phyloP scores from a whole-genome alignment of 1,140 invertebrate species.

The Sweltsa coloradensis region DNA sequence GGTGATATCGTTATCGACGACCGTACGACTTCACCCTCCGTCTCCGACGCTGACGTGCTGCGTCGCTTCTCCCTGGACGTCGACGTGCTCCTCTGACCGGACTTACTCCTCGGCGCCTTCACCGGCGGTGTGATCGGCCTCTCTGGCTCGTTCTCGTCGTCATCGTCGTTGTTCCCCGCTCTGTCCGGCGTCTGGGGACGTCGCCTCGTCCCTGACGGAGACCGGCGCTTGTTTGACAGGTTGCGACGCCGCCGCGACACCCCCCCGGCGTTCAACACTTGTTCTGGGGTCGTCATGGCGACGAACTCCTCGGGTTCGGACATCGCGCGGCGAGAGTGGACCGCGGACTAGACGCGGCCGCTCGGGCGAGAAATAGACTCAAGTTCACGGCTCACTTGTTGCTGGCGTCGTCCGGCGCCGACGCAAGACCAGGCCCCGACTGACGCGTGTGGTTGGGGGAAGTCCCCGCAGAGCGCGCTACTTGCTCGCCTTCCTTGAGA shows the following conservation, averaged over 20 bases:
- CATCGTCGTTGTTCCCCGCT: neutral
- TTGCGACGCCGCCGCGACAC: conserved; percentile 17
- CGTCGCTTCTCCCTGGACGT: conserved; percentile 6
- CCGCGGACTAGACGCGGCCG: neutral
- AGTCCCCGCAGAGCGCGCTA: no score
- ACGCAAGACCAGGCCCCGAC: no score
- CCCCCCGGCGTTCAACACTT: conserved; percentile 7
- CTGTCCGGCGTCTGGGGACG: neutral
- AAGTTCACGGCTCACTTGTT: no score
- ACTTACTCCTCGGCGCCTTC: conserved; percentile 1
- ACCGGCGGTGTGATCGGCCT: conserved; percentile 13
- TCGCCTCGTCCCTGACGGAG: neutral
- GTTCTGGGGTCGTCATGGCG: conserved; percentile 2
- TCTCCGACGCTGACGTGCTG: no score
- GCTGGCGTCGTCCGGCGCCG: no score
- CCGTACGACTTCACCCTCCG: no score
- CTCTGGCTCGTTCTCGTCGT: neutral
- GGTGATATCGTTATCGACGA: no score
- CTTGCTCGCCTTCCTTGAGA: no score
- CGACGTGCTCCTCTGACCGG: conserved; percentile 4
- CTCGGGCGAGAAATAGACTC: neutral
- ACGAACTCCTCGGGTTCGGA: neutral
- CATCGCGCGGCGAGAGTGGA: neutral
- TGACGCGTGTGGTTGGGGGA: no score
- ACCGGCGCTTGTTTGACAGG: conserved; percentile 10